Conservation (phyloP, 2,113 vertebrate species). For the Pandion haliaetus region DNA sequence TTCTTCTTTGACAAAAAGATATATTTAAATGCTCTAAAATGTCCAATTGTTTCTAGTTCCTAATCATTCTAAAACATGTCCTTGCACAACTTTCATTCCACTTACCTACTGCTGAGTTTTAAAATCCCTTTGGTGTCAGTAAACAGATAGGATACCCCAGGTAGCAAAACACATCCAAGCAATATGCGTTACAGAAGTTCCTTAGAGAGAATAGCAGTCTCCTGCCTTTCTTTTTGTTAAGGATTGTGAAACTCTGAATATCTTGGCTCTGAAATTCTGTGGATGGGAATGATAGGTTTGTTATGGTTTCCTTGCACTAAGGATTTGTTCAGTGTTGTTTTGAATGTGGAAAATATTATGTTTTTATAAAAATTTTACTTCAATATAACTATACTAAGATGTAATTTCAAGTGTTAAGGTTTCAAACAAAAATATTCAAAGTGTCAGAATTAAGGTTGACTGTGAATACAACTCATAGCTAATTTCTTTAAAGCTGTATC, state of each 20-base stretch:
- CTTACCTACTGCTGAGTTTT: neutral
- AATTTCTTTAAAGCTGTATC: neutral
- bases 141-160: neutral
- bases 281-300: fast-evolving
- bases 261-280: neutral
- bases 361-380: neutral
- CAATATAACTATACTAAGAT: neutral
- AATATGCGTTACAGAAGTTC: neutral
- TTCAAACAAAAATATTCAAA: neutral
- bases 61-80: neutral
- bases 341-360: neutral
- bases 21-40: neutral
- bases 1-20: neutral
- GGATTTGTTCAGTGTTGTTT: neutral
- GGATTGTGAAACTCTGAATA: neutral
- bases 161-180: neutral
- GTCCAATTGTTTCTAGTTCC: neutral
- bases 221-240: neutral
- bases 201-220: neutral
- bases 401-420: neutral
- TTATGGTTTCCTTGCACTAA: neutral
- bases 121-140: neutral
- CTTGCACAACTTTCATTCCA: neutral
- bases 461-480: neutral
- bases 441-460: neutral